phyloP scores from a whole-genome alignment of 2,797 vertebrate species.

The Ceryle rudis region DNA sequence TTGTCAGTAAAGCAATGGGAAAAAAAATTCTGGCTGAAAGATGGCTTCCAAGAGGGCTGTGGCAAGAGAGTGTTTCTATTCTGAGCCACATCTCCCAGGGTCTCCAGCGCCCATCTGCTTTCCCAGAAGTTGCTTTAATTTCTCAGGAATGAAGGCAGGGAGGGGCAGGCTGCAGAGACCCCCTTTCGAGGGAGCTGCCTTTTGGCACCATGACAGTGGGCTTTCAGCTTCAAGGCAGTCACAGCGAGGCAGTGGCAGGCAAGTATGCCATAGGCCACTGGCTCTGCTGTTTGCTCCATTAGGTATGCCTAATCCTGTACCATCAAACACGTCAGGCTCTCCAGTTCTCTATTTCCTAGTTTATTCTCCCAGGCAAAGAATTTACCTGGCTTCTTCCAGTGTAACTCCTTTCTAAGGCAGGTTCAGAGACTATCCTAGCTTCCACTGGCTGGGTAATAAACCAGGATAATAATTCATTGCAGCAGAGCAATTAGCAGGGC shows the following conservation, averaged over 20 bases:
- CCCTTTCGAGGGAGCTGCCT: not conserved
- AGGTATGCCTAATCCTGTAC: not conserved
- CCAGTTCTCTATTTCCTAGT: not conserved
- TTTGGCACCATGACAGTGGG: not conserved
- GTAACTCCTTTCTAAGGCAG: not conserved
- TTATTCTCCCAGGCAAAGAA: not conserved
- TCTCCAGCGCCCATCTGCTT: not conserved
- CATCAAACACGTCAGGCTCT: not conserved
- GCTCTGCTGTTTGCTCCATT: not conserved
- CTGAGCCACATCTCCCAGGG: not conserved
- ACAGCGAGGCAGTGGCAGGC: not conserved
- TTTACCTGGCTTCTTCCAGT: not conserved
- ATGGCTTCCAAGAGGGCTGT: not conserved
- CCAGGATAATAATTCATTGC: not conserved
- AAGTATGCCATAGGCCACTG: rapidly evolving
- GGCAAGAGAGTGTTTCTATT: not conserved
- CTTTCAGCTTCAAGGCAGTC: not conserved
- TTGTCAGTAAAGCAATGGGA: not conserved
- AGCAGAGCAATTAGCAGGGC: constrained; percentile 1
- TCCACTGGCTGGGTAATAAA: not conserved
- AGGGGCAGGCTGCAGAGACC: not conserved
- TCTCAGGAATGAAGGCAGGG: not conserved
- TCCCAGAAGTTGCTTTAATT: constrained; percentile 24
- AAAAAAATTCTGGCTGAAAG: not conserved
- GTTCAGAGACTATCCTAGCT: not conserved